Base-by-base conservation (phyloP, 2,888 invertebrate genomes). In the Acanthosepion lycidas region DNA sequence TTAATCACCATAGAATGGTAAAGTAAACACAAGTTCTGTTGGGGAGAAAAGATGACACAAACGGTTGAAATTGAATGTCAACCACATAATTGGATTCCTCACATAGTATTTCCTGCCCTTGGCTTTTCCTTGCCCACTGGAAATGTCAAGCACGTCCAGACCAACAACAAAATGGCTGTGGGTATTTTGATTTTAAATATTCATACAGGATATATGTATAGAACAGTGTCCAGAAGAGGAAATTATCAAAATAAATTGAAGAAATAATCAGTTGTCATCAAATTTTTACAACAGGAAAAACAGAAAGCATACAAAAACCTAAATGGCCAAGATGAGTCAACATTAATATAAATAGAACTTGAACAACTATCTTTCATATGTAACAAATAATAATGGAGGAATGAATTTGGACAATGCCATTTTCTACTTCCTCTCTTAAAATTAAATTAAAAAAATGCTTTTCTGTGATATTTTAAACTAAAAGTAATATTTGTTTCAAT, bases 11-110 rank as follows among this genome's bases (percentile, higher is more conserved):
- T 15, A 64, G 78, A 33, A n/a, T 15, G 78, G n/a, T 6, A 20
- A 59, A 59, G 23, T 23, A 20, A 59, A 59, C 59, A 78, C 12
- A n/a, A 78, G 78, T 33, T 78, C 78, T n/a, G 64, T 28, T 6
- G 53, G 28, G 94, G 91, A 51, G 59, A 28, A 53, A 91, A 28
- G 28, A 78, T 78, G 78, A 78, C 78, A n/a, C 78, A 78, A 59
- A 59, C n/a, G n/a, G 78, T 78, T n/a, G n/a, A 78, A 78, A 15
- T n/a, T 78, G n/a, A 78, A 78, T 78, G 78, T n/a, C 78, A 33
- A 78, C 78, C 78, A 78, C 78, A 78, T 78, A 78, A 78, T 78
- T 78, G 78, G 78, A 78, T 78, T 78, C 78, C 15, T 78, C n/a
- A 8, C 28, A n/a, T n/a, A n/a, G 78, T 78, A 78, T 78, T 78